Conservation (phyloP, 2,797 vertebrate genomes). For the Lemur catta region DNA sequence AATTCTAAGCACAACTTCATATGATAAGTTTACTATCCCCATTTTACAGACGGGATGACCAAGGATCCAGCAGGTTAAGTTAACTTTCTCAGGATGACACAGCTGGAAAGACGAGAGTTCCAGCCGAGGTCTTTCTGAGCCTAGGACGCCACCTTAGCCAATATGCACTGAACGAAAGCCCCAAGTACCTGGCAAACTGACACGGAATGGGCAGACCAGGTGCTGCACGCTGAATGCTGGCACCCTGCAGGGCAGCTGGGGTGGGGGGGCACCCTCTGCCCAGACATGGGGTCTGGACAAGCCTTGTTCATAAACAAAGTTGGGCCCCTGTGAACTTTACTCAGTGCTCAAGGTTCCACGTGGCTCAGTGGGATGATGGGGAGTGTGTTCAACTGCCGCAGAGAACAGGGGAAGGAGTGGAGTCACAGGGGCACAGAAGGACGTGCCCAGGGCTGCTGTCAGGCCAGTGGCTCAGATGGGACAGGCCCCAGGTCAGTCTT, state of each 20-base stretch:
- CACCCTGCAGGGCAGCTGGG: rapidly evolving
- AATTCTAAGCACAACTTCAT: not conserved
- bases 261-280: not conserved
- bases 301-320: not conserved
- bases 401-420: not conserved
- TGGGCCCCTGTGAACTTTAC: not conserved
- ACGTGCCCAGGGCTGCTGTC: rapidly evolving
- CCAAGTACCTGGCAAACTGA: not conserved
- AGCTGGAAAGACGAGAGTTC: not conserved
- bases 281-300: not conserved
- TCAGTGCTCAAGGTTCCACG: not conserved
- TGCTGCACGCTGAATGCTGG: rapidly evolving
- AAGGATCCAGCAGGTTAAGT: not conserved
- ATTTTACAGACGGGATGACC: not conserved
- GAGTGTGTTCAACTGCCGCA: not conserved
- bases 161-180: not conserved
- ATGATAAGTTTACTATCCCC: not conserved
- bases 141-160: rapidly evolving
- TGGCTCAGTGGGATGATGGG: not conserved
- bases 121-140: not conserved
- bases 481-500: rapidly evolving
- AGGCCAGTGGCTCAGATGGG: not conserved
- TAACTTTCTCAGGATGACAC: no score
- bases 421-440: rapidly evolving
- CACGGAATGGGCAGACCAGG: rapidly evolving